A percentile compares a stretch with the other conserved stretches of the same genome.
Evolutionary conservation across 2,113 vertebrate species (phyloP).

Genomic region (Oxygymnocypris stewartii): DNA sequence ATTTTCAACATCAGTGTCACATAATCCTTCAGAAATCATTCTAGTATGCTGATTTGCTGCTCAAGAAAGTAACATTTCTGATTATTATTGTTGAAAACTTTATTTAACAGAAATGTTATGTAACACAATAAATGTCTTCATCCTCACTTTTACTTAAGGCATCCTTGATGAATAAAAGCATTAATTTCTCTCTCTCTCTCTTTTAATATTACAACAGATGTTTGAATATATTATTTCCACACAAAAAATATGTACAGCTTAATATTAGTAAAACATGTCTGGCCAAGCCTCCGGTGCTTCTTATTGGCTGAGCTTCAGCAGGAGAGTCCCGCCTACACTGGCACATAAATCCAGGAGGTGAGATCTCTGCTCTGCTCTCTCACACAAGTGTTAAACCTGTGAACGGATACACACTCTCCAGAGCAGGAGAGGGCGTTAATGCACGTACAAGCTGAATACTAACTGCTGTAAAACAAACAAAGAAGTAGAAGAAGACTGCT

Average conservation of each 20-base stretch:
- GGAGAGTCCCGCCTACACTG: neutral
- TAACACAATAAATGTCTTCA: no score
- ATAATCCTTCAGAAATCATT: neutral
- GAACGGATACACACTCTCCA: no score
- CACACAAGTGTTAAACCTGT: no score
- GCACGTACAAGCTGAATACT: neutral
- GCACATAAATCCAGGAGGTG: neutral
- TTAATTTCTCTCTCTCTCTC: neutral
- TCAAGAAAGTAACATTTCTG: no score
- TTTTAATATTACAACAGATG: neutral
- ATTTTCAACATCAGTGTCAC: neutral
- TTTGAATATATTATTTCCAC: neutral
- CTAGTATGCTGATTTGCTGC: neutral
- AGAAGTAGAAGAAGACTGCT: neutral
- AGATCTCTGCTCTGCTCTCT: neutral
- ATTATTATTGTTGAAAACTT: neutral
- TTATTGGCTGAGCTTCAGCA: neutral
- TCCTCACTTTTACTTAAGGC: neutral
- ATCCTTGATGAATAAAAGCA: neutral
- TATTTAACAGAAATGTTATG: no score
- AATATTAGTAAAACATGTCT: neutral
- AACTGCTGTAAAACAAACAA: neutral
- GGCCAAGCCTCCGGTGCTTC: neutral
- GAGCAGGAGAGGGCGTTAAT: neutral
- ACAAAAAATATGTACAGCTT: neutral